These are phyloP conservation scores for Nesidiocoris tenuis DNA, from an alignment of 2,888 invertebrate genomes.

Conservation along the genomic window DNA sequence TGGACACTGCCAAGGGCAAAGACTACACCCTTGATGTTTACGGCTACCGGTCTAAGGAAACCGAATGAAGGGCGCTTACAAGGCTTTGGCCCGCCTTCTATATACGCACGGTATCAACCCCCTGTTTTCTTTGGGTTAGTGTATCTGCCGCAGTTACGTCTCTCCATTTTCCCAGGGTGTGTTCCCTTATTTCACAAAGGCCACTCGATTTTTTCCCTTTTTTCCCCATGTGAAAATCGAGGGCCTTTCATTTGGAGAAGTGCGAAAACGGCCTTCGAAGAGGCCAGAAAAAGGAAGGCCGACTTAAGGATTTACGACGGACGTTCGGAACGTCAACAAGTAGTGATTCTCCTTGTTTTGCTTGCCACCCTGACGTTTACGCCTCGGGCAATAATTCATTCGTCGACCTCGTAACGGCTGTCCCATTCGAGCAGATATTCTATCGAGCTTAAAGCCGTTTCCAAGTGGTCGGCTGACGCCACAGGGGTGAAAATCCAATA, in stretches of 20 bases:
- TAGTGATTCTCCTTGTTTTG: background rate
- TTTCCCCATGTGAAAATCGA: background rate
- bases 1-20: background rate
- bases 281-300: background rate
- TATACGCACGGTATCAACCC: background rate
- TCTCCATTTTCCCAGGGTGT: background rate
- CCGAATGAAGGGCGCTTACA: background rate
- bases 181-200: background rate
- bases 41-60: background rate
- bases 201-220: background rate
- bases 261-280: background rate
- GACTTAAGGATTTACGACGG: background rate
- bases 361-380: background rate
- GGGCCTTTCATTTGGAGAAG: background rate
- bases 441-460: background rate
- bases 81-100: background rate
- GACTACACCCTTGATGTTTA: background rate
- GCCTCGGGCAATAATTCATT: background rate
- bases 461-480: background rate
- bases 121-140: background rate
- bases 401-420: background rate
- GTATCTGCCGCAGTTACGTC: background rate
- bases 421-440: background rate
- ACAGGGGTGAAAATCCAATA: background rate
- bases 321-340: background rate